Base-by-base conservation (phyloP, 2,113 vertebrate species). In the Aptenodytes forsteri region DNA sequence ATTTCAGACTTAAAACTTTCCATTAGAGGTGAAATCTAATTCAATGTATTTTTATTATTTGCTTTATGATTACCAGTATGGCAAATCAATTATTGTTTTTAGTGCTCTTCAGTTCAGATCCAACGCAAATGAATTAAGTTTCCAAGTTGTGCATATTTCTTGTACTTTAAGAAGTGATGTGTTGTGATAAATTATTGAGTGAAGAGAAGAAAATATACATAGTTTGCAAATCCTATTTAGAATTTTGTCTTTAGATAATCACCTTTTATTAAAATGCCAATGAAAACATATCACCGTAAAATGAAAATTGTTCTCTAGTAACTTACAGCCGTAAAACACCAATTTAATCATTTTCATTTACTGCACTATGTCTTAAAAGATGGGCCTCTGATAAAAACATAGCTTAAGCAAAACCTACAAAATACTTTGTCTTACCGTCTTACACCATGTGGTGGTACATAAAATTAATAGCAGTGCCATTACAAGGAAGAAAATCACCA, bases 191-290 rank as follows among this genome's bases (percentile, higher is more conserved):
- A 82, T 38, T 93, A 85, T 18, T 90, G 40, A 80, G 50, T 21
- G 78, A 94, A 49, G 27, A 79, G 47, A 67, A 89, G 6, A 93
- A 96, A 87, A 72, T 34, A 64, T 16, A 80, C 11, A n/a, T 55
- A 72, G 27, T 83, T 92, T 85, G 7, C 25, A 94, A 89, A 96
- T 78, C 13, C 46, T 89, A 22, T 83, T 71, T 95, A 69, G 22
- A 95, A 86, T 92, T 78, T 50, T 85, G 8, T 93, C 56, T 96
- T 94, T 79, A 64, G 66, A 36, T 95, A 91, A 95, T 94, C 83
- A 71, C 12, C 13, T 78, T 86, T 72, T 82, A 90, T 92, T 89
- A 96, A 97, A 90, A 91, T 87, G 27, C 21, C 40, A 96, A 83
- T 81, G 86, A 85, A 94, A 96, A 76, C 34, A 67, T 18, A 44